A percentile compares a stretch with the other conserved stretches of the same genome.
phyloP scores from a whole-genome alignment of 23 tunicate genomes.

The Trididemnum miniatum region DNA sequence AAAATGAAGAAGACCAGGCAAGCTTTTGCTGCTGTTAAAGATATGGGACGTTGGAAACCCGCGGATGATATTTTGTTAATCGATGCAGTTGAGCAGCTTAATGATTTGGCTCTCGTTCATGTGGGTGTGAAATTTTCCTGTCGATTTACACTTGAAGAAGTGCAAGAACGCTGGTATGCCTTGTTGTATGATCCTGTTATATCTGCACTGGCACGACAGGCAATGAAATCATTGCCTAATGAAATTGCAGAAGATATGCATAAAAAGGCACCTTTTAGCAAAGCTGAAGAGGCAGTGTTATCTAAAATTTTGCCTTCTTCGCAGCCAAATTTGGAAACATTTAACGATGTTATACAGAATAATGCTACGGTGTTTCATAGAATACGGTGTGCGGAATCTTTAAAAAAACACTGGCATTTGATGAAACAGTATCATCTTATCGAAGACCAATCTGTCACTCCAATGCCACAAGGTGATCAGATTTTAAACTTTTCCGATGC shows the following conservation, averaged over 20 bases:
- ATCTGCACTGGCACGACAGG: conserved; percentile 72
- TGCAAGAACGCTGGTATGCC: conserved; percentile 90
- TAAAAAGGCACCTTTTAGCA: conserved; percentile 66
- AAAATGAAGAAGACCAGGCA: conserved; percentile 71
- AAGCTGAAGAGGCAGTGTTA: conserved; percentile 66
- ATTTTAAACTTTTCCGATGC: conserved; percentile 69
- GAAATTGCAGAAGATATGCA: conserved; percentile 61
- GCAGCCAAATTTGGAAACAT: conserved; percentile 36
- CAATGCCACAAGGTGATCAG: conserved; percentile 52
- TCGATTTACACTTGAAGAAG: conserved; percentile 77
- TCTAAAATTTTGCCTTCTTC: conserved; percentile 35
- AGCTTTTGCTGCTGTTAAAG: conserved; percentile 91
- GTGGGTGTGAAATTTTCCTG: conserved; percentile 87
- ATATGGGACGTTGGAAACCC: conserved; percentile 94
- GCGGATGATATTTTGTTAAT: conserved; percentile 86
- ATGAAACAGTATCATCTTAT: conserved; percentile 55
- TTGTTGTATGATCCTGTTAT: conserved; percentile 90
- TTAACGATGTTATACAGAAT: conserved; percentile 42
- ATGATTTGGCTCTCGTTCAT: conserved; percentile 58
- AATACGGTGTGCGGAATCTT: conserved; percentile 28
- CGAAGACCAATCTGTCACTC: conserved; percentile 60
- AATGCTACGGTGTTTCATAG: conserved; percentile 41
- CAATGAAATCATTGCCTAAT: conserved; percentile 73
- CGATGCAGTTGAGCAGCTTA: conserved; percentile 72
- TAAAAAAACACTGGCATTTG: conserved; percentile 67